These are phyloP conservation scores for Drosophila mayaguana DNA, from an alignment of 2,888 invertebrate genomes.

Conservation along the genomic window DNA sequence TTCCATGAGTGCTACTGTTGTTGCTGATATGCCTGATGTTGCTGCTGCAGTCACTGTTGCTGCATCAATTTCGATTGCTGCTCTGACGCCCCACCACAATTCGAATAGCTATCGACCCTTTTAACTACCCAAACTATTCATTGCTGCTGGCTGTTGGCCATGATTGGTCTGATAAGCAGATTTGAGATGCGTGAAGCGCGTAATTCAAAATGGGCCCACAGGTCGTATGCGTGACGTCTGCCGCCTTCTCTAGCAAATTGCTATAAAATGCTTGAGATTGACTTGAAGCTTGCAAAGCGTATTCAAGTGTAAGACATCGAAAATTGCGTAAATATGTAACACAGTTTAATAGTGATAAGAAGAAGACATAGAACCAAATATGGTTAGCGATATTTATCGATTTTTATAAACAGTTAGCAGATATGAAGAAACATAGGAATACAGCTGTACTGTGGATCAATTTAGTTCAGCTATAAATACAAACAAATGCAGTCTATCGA, in stretches of 20 bases:
- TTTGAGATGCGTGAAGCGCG: conserved; percentile 21
- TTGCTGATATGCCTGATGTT: conserved; percentile 35
- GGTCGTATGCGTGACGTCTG: conserved; percentile 34
- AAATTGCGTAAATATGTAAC: background rate
- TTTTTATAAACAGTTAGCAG: background rate
- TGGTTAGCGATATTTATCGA: background rate
- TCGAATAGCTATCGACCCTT: conserved; percentile 35
- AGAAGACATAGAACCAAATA: too few relatives aligned
- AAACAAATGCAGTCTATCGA: background rate
- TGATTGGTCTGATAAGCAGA: conserved; percentile 44
- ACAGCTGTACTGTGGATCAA: background rate
- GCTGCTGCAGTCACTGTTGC: conserved; percentile 28
- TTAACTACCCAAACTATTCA: background rate
- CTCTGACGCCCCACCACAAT: conserved; percentile 55
- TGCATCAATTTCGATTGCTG: background rate
- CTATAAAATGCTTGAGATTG: background rate
- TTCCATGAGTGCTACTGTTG: background rate
- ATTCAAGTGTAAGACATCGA: too few relatives aligned
- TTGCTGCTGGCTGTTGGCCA: conserved; percentile 21
- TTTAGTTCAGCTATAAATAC: background rate
- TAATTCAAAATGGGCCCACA: conserved; percentile 22
- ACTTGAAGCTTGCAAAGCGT: background rate
- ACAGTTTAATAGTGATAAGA: background rate
- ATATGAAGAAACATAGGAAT: background rate
- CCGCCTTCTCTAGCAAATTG: background rate